These are phyloP conservation scores for Pagrus major DNA, from an alignment of 2,113 vertebrate species.

Conservation along the genomic window DNA sequence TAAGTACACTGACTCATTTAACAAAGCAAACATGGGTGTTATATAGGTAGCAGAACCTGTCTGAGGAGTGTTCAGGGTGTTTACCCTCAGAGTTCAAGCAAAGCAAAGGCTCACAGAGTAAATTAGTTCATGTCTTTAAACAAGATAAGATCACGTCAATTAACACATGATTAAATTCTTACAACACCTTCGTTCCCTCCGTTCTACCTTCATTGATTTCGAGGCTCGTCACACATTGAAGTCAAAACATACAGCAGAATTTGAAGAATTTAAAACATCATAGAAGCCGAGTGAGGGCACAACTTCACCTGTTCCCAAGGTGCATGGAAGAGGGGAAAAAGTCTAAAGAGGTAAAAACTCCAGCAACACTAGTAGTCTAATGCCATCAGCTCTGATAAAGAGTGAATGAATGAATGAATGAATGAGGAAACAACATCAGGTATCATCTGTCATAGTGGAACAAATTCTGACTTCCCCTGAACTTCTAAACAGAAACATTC, in stretches of 20 bases:
- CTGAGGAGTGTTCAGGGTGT: not conserved
- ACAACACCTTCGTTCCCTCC: not conserved
- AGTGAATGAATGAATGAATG: not conserved
- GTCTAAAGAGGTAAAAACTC: too few relatives aligned
- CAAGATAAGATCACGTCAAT: not conserved
- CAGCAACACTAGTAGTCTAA: too few relatives aligned
- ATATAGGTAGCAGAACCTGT: not conserved
- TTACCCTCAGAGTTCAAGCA: not conserved
- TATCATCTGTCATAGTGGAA: not conserved
- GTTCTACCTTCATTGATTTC: not conserved
- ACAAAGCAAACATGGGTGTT: constrained; percentile 1
- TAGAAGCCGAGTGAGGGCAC: too few relatives aligned
- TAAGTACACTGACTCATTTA: constrained; percentile 11
- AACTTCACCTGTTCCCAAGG: too few relatives aligned
- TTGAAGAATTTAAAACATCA: too few relatives aligned
- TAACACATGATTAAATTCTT: not conserved
- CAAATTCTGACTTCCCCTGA: not conserved
- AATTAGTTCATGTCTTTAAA: not conserved
- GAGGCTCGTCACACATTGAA: not conserved
- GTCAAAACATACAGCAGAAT: not conserved
- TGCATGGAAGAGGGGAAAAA: too few relatives aligned
- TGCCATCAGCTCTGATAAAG: not conserved
- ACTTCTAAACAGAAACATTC: not conserved
- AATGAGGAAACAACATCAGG: not conserved
- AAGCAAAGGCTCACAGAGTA: not conserved